Evolutionary conservation across 2,888 invertebrate species (phyloP), one percentile per base, ranked within the genome.

Genomic region (Xanthia togata): DNA sequence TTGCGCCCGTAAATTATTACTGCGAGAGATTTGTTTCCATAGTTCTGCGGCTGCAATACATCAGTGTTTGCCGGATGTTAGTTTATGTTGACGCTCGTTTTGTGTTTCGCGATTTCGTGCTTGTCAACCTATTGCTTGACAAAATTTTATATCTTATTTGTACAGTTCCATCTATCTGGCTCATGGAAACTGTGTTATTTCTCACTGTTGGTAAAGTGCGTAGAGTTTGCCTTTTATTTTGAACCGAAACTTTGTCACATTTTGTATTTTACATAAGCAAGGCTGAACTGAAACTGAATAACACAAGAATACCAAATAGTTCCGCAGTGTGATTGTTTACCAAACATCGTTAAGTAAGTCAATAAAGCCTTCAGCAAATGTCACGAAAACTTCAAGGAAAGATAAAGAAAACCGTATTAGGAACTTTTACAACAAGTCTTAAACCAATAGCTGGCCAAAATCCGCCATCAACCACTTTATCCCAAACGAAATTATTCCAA

Each of bases 1-100:
- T 94, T 95, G 95, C 94, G 93, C 92, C 92, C 92, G 94, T 96
- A 95, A 96, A 95, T 96, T 96, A 96, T 96, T 93, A 91, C 93
- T 88, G 91, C 89, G 93, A 93, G 94, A 96, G 96, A 96, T 96
- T 96, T 96, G 96, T 96, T 95, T 95, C 95, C 95, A 96, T 95
- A 96, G 96, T 94, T 93, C 93, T 94, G 96, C 93, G 95, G 96
- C 94, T 91, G 94, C 94, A 92, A 96, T 96, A 93, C 93, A 96
- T 96, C 96, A 96, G 93, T 91, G 93, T 94, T 93, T 92, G 92
- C 93, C 94, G 95, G 95, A 95, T 95, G 95, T 94, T 95, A 94
- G 95, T 96, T 95, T 95, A 95, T 94, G 95, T 93, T 95, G 95
- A 94, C 94, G 92, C 92, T 91, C 92, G 93, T 92, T 94, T 94